phyloP scores from a whole-genome alignment of 2,113 vertebrate genomes.

The Malaclemys terrapin region DNA sequence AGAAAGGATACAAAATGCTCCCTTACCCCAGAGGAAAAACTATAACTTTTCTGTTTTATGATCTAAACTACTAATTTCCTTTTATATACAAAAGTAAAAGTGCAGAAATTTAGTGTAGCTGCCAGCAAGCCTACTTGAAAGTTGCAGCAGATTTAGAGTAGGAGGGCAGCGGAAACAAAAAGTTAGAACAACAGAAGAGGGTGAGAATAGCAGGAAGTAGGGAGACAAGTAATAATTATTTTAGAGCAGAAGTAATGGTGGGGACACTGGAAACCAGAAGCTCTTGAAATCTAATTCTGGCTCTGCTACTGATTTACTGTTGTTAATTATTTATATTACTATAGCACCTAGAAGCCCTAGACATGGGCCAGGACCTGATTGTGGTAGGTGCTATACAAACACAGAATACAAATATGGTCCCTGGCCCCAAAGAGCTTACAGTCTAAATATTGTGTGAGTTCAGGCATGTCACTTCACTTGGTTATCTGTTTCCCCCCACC shows the following conservation, averaged over 20 bases:
- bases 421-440: background rate
- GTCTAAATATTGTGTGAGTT: background rate
- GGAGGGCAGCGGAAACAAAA: constrained; percentile 23
- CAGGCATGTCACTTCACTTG: background rate
- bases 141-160: constrained; percentile 21
- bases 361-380: background rate
- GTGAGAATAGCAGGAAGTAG: background rate
- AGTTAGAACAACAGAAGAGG: background rate
- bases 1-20: background rate
- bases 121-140: background rate
- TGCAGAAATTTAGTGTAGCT: background rate
- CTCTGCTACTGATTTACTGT: background rate
- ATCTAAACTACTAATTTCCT: background rate
- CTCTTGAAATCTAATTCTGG: background rate
- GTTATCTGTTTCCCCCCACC: background rate
- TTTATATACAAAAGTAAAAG: background rate
- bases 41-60: background rate
- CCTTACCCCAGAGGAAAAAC: background rate
- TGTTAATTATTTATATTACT: background rate
- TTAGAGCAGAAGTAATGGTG: background rate
- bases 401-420: background rate
- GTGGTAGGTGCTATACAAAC: background rate
- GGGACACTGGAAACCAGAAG: background rate
- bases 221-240: background rate
- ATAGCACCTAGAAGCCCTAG: background rate